Base-by-base conservation (phyloP, 2,888 invertebrate species). In the Malacosoma neustria region DNA sequence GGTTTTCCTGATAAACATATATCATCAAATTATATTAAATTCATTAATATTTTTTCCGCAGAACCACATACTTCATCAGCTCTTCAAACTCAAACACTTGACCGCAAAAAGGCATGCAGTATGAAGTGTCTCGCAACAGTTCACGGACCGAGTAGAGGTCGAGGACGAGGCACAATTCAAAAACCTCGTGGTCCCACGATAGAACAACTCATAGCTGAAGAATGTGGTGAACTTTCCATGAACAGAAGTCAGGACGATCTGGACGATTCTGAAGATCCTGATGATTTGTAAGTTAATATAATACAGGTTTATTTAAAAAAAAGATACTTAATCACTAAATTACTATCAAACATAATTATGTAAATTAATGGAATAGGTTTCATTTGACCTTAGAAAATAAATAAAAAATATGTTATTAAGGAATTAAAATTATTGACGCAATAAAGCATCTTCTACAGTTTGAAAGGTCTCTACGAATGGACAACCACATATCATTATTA, bases 241-340 rank as follows among this genome's bases (percentile, higher is more conserved):
- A 72, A 72, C 32, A 70, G 81, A 31, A 74, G 87, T 48, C 75
- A 87, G 39, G 89, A 89, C 14, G 90, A 90, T 32, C 59, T 87
- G 0, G 89, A 89, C 14, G 90, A 90, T 49, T 87, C 86, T 1
- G 90, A 90, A 41, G 90, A 90, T 51, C 84, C 82, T 46, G 89
- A 89, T 48, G 86, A 86, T 54, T 62, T 65, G 86, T 86, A 48
- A 73, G 71, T 60, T n/a, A n/a, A n/a, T n/a, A n/a, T n/a, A n/a
- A n/a, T n/a, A n/a, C n/a, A n/a, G n/a, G n/a, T n/a, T n/a, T n/a
- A n/a, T n/a, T n/a, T n/a, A n/a, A n/a, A n/a, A n/a, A n/a, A n/a
- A n/a, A n/a, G n/a, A n/a, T n/a, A n/a, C n/a, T n/a, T n/a, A n/a
- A n/a, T n/a, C n/a, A n/a, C n/a, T n/a, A n/a, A n/a, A n/a, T n/a